Base-by-base conservation (phyloP, 2,888 invertebrate species). In the Mechanitis messenoides region DNA sequence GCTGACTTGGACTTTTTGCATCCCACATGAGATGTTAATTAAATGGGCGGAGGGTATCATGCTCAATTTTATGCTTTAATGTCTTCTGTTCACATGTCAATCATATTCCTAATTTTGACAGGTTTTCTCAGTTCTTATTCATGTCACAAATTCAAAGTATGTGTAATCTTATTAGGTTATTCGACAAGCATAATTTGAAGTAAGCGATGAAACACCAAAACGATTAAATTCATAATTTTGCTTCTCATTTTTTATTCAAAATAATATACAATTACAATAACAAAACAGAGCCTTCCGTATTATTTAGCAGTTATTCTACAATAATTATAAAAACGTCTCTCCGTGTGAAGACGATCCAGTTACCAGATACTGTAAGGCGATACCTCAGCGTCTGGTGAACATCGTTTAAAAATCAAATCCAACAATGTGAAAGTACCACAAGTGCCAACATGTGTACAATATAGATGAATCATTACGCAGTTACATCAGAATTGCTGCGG, bases 11-110 rank as follows among this genome's bases (percentile, higher is more conserved):
- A 85, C 80, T 71, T 65, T 68, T 67, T 68, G 68, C 68, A 61
- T 59, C 68, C 71, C 76, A 78, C 85, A 85, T 83, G 72, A 81
- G 83, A 83, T 87, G 81, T 88, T 84, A 87, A 88, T 89, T 87
- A 86, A 79, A 74, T 75, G 82, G 85, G 84, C 79, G 83, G 83
- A 77, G 80, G 76, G 73, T 86, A 84, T 78, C 76, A 79, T 74
- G 81, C 80, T 77, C 78, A 83, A 87, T 88, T 88, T 82, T 79
- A 85, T 80, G 81, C 77, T 73, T 31, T 50, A 31, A n/a, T 50
- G 3, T 50, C 31, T 50, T 50, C 31, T 50, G 5, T 50, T 50
- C 50, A 50, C 50, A 31, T 50, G 50, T 50, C 50, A 50, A 50
- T 50, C 50, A 50, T 31, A 50, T 28, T 12, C 6, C 28, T n/a